phyloP scores from a whole-genome alignment of 2,888 invertebrate genomes.

The Stramonita haemastoma region DNA sequence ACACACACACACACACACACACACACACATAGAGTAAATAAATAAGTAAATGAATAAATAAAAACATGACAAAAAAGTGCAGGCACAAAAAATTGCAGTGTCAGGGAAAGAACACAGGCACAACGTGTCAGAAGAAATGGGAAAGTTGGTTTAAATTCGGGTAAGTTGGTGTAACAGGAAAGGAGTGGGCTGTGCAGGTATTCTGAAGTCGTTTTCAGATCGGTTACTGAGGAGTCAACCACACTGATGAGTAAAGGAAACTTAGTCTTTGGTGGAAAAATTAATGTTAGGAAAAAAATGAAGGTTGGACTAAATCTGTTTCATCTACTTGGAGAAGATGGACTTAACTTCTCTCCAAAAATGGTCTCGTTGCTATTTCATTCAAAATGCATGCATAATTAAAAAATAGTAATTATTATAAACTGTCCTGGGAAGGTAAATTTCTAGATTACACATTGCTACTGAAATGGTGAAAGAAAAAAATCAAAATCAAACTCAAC shows the following conservation, averaged over 20 bases:
- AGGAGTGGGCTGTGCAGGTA: not conserved
- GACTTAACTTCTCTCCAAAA: no score
- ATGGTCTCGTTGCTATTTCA: no score
- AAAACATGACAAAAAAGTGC: not conserved
- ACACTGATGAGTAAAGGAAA: not conserved
- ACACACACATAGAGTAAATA: no score
- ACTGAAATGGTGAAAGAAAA: no score
- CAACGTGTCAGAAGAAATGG: not conserved
- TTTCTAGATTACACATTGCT: no score
- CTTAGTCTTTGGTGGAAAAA: not conserved
- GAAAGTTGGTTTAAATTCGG: not conserved
- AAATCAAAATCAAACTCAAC: no score
- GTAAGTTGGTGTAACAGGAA: not conserved
- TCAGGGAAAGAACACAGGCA: not conserved
- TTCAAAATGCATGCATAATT: no score
- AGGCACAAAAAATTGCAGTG: constrained; percentile 1
- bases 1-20: no score
- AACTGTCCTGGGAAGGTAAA: no score
- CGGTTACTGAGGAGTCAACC: not conserved
- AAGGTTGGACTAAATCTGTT: not conserved
- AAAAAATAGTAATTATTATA: no score
- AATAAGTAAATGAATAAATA: not conserved
- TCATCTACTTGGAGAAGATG: no score
- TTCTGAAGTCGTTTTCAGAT: not conserved
- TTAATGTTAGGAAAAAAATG: not conserved